A percentile compares a stretch with the other conserved stretches of the same genome.
These are phyloP conservation scores for Zaprionus capensis DNA, from an alignment of 1,140 invertebrate species.

Conservation along the genomic window DNA sequence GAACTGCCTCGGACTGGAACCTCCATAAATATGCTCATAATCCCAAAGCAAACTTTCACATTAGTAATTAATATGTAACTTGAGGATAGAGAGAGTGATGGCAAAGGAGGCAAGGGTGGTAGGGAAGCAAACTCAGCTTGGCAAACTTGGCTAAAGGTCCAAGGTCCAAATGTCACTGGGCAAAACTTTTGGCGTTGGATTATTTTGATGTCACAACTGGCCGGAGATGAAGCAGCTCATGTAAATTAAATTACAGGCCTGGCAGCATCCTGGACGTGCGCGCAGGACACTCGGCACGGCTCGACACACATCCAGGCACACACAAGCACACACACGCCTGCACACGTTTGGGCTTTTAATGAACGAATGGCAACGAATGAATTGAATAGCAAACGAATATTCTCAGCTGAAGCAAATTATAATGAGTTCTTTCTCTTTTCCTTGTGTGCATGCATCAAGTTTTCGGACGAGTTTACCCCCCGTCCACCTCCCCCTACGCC, in stretches of 20 bases:
- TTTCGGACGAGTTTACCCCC: conserved; percentile 31
- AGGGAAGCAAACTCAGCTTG: neutral
- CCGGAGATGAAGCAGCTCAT: conserved; percentile 48
- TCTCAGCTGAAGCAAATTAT: conserved; percentile 70
- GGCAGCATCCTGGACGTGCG: conserved; percentile 1
- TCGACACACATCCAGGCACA: conserved; percentile 7
- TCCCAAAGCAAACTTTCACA: conserved; percentile 65
- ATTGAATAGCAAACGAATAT: conserved; percentile 71
- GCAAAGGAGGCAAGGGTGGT: neutral
- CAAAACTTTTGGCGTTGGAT: conserved; percentile 59
- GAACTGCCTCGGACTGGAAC: neutral
- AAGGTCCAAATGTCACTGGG: conserved; percentile 45
- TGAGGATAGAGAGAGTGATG: conserved; percentile 1
- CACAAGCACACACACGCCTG: neutral
- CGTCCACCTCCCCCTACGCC: neutral
- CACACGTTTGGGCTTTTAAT: conserved; percentile 45
- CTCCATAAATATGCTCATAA: conserved; percentile 59
- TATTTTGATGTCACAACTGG: conserved; percentile 57
- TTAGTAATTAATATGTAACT: conserved; percentile 74
- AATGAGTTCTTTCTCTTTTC: conserved; percentile 61
- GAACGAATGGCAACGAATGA: conserved; percentile 40
- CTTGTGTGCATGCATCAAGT: conserved; percentile 34
- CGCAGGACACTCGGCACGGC: conserved; percentile 2
- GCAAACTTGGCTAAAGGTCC: neutral
- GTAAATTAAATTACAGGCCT: conserved; percentile 71